Conservation (phyloP, 2,113 vertebrate species). For the Trematomus loennbergii region DNA sequence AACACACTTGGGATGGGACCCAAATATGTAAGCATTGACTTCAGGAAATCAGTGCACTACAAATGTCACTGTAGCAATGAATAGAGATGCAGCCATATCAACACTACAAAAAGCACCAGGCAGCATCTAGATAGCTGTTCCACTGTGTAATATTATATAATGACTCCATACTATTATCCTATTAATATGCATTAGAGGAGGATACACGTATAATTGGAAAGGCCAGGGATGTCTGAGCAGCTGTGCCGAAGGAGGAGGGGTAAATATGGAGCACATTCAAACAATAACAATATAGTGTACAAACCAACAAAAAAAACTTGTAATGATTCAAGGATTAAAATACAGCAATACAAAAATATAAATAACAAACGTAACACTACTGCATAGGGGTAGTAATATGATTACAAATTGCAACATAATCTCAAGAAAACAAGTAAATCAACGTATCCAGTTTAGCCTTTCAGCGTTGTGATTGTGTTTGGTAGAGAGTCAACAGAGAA, state of each 20-base stretch:
- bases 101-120: constrained; percentile 42
- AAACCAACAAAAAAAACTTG: constrained; percentile 37
- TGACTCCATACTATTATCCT: background rate
- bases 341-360: constrained; percentile 44
- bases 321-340: constrained; percentile 18
- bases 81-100: constrained; percentile 40
- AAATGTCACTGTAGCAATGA: background rate
- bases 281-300: constrained; percentile 41
- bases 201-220: constrained; percentile 18
- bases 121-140: constrained; percentile 33
- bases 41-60: constrained; percentile 31
- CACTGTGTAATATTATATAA: constrained; percentile 31
- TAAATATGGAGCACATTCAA: constrained; percentile 43
- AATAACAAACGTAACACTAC: constrained; percentile 49
- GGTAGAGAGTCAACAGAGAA: constrained; percentile 51
- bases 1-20: background rate
- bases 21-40: background rate
- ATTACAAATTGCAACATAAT: constrained; percentile 33
- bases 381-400: constrained; percentile 48
- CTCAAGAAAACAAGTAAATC: constrained; percentile 28
- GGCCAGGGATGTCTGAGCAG: constrained; percentile 25
- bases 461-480: constrained; percentile 55
- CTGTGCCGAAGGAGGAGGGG: constrained; percentile 31
- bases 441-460: constrained; percentile 46
- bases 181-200: constrained; percentile 23